Evolutionary conservation across 1,140 invertebrate species (phyloP), one percentile per base, ranked within the genome.

Genomic region (Neodiprion virginianus): DNA sequence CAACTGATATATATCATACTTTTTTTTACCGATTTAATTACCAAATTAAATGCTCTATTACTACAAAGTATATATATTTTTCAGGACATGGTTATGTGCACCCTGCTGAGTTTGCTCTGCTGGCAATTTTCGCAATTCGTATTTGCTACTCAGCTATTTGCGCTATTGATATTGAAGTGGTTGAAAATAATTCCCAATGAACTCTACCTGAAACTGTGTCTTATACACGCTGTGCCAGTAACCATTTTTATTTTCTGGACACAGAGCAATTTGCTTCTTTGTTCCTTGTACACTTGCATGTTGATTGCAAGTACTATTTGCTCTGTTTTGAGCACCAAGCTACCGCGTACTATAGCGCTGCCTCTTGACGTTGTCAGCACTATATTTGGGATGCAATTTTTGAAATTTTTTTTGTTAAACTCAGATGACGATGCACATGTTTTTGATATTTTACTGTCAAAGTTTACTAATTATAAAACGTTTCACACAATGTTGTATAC

Each of bases 401-500:
- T 84, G 17, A 86, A 87, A 70, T 79, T 83, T 10, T 84, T 83
- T 28, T 80, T 88, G 1, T 77, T 86, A 2, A 80, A 85, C 10
- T 85, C 85, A 0, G 81, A 91, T 67, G 90, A 92, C 28, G 90
- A 95, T 89, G 89, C 90, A 47, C 95, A 97, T 81, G 92, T 96
- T 66, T 93, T 92, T 81, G 94, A 96, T 77, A 91, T 97, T 66
- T 85, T 97, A 0, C 89, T 87, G 72, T 92, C 95, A 1, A 97
- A 97, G 85, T 91, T 97, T 66, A 92, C 91, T 0, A 86, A 90
- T 78, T 96, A 92, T 82, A 92, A 92, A 80, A 93, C 93, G 78
- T 97, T 96, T 81, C 95, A 97, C 81, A 96, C 95, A 0, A 85
- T 94, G 80, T 86, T 97, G 11, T 97, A 97, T 78, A 96, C 94